Base-by-base conservation (phyloP, 2,797 vertebrate genomes). In the Pseudotriccus pelzelni region DNA sequence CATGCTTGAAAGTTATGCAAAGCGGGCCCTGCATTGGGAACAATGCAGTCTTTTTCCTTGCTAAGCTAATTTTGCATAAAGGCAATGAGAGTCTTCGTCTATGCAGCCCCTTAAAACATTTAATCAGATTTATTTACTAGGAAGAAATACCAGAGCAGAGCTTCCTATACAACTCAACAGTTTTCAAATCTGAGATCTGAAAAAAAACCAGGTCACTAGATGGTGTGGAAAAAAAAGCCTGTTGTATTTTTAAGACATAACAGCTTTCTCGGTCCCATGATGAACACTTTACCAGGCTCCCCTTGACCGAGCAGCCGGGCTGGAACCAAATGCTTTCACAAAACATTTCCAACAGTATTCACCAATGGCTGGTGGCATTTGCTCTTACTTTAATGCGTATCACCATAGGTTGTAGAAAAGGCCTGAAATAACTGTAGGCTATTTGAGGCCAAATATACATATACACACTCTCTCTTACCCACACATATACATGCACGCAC, bases 1-100 rank as follows among this genome's bases (percentile, higher is more conserved):
- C 89, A 96, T 95, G 95, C 94, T 90, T 14, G 30, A 58, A 76
- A 87, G 94, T 84, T 91, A 96, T 52, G 92, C 92, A 89, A 97
- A 97, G 92, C 72, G 0, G 47, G 46, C n/a, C 63, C 91, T 86
- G 89, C 93, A 93, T 78, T 74, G 82, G 36, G 80, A 95, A 87
- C 88, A 94, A 96, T 94, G 88, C 83, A 92, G 83, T 66, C 10
- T 2, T 95, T 94, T 93, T 87, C 63, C 75, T 91, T 75, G 86
- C 69, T 88, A 66, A 93, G 89, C 85, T 93, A 47, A 88, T 91
- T 96, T 64, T 68, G 68, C 69, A 62, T 66, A 74, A 67, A 92
- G 82, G 82, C 87, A 96, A 76, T 3, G 66, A 87, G n/a, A 89
- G 41, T 85, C 75, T 94, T 94, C 88, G 52, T 66, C 82, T 88